Evolutionary conservation across 2,888 invertebrate genomes (phyloP).

Genomic region (Drosophila longiperda): DNA sequence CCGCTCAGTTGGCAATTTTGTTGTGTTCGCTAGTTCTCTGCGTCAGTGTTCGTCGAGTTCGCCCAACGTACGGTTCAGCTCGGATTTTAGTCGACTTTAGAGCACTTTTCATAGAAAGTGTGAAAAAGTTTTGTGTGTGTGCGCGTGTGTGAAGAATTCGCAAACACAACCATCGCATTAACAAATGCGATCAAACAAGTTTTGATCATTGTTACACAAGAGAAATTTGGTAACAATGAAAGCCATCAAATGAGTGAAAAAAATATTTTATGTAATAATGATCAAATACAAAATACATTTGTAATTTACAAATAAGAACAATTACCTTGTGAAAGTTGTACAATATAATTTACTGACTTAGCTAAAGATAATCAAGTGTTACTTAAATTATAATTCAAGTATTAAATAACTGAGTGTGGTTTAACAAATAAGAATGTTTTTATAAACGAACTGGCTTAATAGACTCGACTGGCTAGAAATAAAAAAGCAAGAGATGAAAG

Average conservation of each 20-base stretch:
- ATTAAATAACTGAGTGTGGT: not conserved
- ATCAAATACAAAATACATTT: not conserved
- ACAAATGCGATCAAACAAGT: slow-evolving; percentile 42
- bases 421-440: not conserved
- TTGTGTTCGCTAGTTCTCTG: slow-evolving; percentile 34
- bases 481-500: not conserved
- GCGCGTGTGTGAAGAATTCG: slow-evolving; percentile 70
- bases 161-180: slow-evolving; percentile 43
- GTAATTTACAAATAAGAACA: not conserved
- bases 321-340: not conserved
- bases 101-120: slow-evolving; percentile 55
- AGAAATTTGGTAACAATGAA: slow-evolving; percentile 66
- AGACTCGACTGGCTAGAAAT: not conserved
- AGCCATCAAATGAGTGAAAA: slow-evolving; percentile 38
- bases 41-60: slow-evolving; percentile 61
- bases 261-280: slow-evolving; percentile 17
- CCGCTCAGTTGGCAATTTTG: slow-evolving; percentile 46
- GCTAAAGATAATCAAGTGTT: not conserved
- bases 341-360: not conserved
- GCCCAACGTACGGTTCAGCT: slow-evolving; percentile 66
- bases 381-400: not conserved
- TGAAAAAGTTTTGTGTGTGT: slow-evolving; percentile 21
- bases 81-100: slow-evolving; percentile 10
- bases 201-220: slow-evolving; percentile 55
- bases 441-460: not conserved